Percentiles rank a stretch among this genome's conserved stretches.
Conservation (phyloP, 2,113 vertebrate species). For the Dicerorhinus sumatrensis region DNA sequence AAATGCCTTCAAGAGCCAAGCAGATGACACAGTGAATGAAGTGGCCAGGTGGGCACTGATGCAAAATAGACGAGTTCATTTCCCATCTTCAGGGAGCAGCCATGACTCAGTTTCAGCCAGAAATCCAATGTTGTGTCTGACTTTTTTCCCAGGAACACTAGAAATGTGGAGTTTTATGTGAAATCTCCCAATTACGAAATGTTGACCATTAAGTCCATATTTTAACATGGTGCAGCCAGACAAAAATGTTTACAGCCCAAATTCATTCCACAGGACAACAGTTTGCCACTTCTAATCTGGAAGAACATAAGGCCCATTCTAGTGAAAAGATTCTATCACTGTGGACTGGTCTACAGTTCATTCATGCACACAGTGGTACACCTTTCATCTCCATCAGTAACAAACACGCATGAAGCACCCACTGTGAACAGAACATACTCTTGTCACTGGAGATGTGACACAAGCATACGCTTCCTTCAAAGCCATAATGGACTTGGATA, state of each 20-base stretch:
- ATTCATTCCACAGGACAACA: background rate
- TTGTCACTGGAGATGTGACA: background rate
- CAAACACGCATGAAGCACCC: background rate
- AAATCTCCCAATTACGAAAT: background rate
- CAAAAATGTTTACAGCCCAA: background rate
- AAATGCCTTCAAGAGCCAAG: background rate
- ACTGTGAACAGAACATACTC: rapidly evolving
- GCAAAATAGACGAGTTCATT: background rate
- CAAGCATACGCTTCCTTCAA: rapidly evolving
- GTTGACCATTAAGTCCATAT: background rate
- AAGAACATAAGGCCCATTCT: background rate
- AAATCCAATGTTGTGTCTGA: background rate
- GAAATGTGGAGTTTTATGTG: background rate
- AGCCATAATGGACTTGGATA: background rate
- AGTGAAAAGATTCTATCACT: background rate
- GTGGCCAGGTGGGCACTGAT: background rate
- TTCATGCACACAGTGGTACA: rapidly evolving
- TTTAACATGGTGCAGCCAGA: background rate
- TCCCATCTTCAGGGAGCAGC: background rate
- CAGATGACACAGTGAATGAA: background rate
- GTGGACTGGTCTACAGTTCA: background rate
- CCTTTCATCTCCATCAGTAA: rapidly evolving
- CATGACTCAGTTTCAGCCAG: background rate
- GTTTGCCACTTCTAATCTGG: background rate
- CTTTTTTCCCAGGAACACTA: background rate